Percentiles rank a stretch among this genome's conserved stretches.
These are phyloP conservation scores for Arenaria interpres DNA, from an alignment of 2,113 vertebrate genomes.

Conservation along the genomic window DNA sequence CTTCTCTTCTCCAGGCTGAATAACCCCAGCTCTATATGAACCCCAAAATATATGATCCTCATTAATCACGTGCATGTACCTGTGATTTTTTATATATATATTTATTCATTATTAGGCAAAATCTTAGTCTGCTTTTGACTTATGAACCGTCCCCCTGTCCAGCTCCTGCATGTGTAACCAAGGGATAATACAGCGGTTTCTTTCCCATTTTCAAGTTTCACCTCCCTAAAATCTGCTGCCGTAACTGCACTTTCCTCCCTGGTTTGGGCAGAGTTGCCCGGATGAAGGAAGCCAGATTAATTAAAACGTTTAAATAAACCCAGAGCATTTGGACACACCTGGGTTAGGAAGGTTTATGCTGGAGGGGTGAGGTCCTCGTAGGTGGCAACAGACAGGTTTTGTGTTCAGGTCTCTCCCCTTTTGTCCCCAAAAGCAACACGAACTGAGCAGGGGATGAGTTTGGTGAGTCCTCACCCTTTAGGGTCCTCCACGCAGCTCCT, in stretches of 20 bases:
- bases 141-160: neutral
- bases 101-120: neutral
- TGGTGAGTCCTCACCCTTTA: neutral
- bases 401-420: neutral
- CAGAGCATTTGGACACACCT: neutral
- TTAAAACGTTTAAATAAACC: neutral
- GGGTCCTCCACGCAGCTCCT: slow-evolving; percentile 61
- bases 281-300: neutral
- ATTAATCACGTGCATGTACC: neutral
- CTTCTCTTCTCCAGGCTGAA: neutral
- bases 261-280: rapidly evolving
- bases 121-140: neutral
- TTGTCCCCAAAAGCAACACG: rapidly evolving
- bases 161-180: rapidly evolving
- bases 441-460: rapidly evolving
- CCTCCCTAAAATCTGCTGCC: neutral
- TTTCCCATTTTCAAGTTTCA: neutral
- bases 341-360: neutral
- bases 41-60: neutral
- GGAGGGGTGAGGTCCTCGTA: neutral
- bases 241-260: neutral
- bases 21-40: neutral
- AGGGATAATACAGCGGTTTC: rapidly evolving
- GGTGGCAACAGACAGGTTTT: neutral
- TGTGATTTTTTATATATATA: neutral